Conservation (phyloP, 2,113 vertebrate species). For the Shinisaurus crocodilurus region DNA sequence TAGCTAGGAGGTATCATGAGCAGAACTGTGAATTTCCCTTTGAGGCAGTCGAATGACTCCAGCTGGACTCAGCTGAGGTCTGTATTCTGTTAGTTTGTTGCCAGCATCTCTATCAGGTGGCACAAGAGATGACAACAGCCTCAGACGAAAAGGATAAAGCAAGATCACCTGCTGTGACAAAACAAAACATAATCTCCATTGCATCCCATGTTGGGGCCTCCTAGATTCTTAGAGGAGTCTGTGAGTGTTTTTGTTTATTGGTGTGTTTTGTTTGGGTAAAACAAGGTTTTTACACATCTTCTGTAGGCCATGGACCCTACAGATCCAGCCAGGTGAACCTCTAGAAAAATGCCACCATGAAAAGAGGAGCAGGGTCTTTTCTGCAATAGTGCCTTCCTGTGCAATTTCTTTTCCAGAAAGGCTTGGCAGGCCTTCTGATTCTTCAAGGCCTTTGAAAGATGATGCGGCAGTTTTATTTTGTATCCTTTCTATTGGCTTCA, state of each 20-base stretch:
- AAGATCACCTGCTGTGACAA: background rate
- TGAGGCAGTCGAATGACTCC: background rate
- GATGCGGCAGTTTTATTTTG: background rate
- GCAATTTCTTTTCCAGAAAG: background rate
- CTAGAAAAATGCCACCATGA: background rate
- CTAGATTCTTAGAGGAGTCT: background rate
- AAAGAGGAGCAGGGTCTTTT: background rate
- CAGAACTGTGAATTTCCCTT: background rate
- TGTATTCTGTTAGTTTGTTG: too few species aligned
- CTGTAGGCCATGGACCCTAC: background rate
- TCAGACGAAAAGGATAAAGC: too few species aligned
- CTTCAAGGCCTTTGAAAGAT: background rate
- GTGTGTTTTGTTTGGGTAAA: background rate
- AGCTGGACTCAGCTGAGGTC: background rate
- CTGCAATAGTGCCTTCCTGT: background rate
- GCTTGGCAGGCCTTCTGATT: background rate
- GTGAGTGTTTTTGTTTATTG: background rate
- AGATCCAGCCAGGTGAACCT: too few species aligned
- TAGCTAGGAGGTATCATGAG: background rate
- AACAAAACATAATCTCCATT: background rate
- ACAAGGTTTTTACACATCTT: background rate
- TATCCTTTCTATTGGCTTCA: background rate
- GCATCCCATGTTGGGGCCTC: background rate
- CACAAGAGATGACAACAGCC: background rate
- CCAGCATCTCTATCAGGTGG: background rate